A percentile compares a stretch with the other conserved stretches of the same genome.
Evolutionary conservation across 2,888 invertebrate genomes (phyloP).

Genomic region (Eurois occulta): DNA sequence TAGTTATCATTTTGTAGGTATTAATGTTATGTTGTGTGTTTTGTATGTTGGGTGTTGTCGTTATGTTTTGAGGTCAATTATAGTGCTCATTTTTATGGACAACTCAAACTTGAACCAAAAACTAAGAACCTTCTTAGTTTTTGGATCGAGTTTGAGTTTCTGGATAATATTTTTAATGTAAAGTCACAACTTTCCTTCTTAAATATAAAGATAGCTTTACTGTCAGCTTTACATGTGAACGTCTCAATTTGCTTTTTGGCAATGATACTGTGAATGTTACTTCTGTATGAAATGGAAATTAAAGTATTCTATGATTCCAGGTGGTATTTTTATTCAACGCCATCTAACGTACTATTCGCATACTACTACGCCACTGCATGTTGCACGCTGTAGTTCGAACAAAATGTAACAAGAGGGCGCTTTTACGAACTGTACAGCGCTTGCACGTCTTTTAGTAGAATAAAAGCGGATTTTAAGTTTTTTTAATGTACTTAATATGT

Average conservation of each 20-base stretch:
- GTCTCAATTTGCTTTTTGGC: not conserved
- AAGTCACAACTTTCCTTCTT: not conserved
- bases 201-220: not conserved
- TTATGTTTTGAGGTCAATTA: not conserved
- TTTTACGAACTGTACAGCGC: not conserved
- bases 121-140: not conserved
- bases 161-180: too few relatives aligned
- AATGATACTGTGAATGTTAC: not conserved
- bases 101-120: not conserved
- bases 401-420: not conserved
- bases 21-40: too few relatives aligned
- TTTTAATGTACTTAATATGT: not conserved
- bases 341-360: conserved; percentile 13
- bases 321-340: conserved; percentile 5
- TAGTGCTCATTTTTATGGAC: not conserved
- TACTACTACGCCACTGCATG: not conserved
- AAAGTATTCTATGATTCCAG: not conserved
- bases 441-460: too few relatives aligned
- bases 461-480: too few relatives aligned
- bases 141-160: too few relatives aligned
- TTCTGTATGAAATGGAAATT: not conserved
- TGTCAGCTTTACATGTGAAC: not conserved
- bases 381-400: not conserved
- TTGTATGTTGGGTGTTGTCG: too few relatives aligned
- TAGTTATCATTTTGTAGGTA: too few relatives aligned